Percentiles rank a stretch among this genome's conserved stretches.
Conservation (phyloP, 2,888 invertebrate genomes). For the Euzophera pinguis region DNA sequence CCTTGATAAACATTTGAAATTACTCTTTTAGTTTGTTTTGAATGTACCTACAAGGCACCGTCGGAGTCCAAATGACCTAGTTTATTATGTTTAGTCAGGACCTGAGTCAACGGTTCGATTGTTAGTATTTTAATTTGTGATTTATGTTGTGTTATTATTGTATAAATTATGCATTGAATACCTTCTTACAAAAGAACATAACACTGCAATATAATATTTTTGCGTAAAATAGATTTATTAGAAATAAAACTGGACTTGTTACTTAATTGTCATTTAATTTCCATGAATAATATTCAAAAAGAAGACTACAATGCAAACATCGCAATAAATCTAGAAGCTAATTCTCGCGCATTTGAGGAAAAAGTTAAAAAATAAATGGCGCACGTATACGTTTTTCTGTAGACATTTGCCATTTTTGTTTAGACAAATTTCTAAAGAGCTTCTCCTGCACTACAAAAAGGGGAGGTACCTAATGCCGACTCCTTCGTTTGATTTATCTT, state of each 20-base stretch:
- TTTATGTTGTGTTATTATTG: not conserved
- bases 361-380: too few species aligned
- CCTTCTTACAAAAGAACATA: not conserved
- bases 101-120: not conserved
- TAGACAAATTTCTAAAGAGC: too few species aligned
- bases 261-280: conserved; percentile 1
- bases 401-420: too few species aligned
- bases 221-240: not conserved
- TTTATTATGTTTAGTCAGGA: not conserved
- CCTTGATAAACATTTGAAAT: not conserved
- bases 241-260: conserved; percentile 2
- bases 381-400: too few species aligned
- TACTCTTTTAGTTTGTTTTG: not conserved
- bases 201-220: not conserved
- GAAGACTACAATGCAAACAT: conserved; percentile 23
- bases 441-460: too few species aligned
- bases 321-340: too few species aligned
- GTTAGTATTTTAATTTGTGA: conserved; percentile 6
- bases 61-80: not conserved
- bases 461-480: too few species aligned
- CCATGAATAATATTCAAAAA: conserved; percentile 23
- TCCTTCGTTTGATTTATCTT: too few species aligned
- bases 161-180: not conserved
- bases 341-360: too few species aligned
- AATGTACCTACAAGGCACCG: not conserved